phyloP scores from a whole-genome alignment of 2,113 vertebrate genomes.

The Reinhardtius hippoglossoides region DNA sequence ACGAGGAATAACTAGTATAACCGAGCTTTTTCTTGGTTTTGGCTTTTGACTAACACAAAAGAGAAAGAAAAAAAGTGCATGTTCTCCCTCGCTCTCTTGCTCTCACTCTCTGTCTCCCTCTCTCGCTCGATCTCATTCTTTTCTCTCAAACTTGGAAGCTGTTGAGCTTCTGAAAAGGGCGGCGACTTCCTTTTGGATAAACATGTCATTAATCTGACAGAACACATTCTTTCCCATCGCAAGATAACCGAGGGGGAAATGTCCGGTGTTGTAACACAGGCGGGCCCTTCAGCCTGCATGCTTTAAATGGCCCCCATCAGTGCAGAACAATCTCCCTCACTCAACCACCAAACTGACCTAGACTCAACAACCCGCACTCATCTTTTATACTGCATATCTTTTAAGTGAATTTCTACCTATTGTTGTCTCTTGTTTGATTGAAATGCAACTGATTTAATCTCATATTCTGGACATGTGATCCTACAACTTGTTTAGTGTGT shows the following conservation, averaged over 20 bases:
- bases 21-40: conserved; percentile 19
- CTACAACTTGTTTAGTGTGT: too few species aligned
- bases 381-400: neutral
- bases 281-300: conserved; percentile 62
- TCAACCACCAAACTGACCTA: conserved; percentile 16
- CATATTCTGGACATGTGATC: neutral
- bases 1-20: conserved; percentile 20
- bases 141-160: conserved; percentile 83
- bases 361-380: neutral
- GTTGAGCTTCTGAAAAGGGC: conserved; percentile 90
- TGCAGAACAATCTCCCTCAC: conserved; percentile 24
- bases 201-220: conserved; percentile 94
- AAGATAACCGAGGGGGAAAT: conserved; percentile 88
- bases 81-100: conserved; percentile 9
- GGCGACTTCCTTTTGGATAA: conserved; percentile 95
- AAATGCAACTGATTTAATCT: neutral
- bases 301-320: conserved; percentile 59
- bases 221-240: conserved; percentile 92
- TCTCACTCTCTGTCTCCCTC: conserved; percentile 47
- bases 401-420: neutral
- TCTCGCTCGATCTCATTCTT: conserved; percentile 71
- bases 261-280: conserved; percentile 73
- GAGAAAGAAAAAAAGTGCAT: neutral
- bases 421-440: neutral
- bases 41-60: conserved; percentile 42